These are phyloP conservation scores for Pardosa pseudoannulata DNA, from an alignment of 2,888 invertebrate species.

Conservation along the genomic window DNA sequence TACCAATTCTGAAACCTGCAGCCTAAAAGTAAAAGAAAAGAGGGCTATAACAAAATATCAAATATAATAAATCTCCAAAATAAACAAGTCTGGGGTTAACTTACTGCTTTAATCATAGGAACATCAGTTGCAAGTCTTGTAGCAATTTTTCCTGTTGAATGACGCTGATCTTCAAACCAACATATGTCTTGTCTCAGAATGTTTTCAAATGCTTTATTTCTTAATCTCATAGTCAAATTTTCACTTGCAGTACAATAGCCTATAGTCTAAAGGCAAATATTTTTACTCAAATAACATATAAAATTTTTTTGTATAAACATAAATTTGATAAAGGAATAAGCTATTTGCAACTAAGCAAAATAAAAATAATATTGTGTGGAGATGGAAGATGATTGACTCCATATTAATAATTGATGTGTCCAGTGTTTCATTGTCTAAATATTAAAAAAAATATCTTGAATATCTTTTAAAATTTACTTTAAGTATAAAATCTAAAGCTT, in stretches of 20 bases:
- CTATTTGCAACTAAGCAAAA: neutral
- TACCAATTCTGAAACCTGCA: conserved; percentile 78
- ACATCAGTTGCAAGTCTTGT: conserved; percentile 79
- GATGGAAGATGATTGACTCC: too few relatives aligned
- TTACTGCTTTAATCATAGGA: conserved; percentile 78
- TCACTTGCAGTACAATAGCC: conserved; percentile 75
- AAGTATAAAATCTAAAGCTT: too few relatives aligned
- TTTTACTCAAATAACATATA: too few relatives aligned
- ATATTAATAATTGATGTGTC: too few relatives aligned
- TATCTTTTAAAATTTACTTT: too few relatives aligned
- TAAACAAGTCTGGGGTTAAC: conserved; percentile 1
- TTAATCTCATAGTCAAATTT: conserved; percentile 76
- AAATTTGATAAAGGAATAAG: neutral
- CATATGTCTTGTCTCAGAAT: conserved; percentile 78
- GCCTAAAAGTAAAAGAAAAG: conserved; percentile 75
- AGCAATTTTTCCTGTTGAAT: conserved; percentile 78
- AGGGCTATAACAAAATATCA: too few relatives aligned
- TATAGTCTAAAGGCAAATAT: conserved; percentile 70
- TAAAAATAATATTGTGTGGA: too few relatives aligned
- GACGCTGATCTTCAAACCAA: conserved; percentile 78
- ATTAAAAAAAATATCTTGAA: too few relatives aligned
- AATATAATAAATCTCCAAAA: neutral
- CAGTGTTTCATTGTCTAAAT: too few relatives aligned
- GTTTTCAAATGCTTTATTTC: conserved; percentile 78
- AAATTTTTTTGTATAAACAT: too few relatives aligned